Conservation (phyloP, 2,888 invertebrate species). For the Stenurella melanura region DNA sequence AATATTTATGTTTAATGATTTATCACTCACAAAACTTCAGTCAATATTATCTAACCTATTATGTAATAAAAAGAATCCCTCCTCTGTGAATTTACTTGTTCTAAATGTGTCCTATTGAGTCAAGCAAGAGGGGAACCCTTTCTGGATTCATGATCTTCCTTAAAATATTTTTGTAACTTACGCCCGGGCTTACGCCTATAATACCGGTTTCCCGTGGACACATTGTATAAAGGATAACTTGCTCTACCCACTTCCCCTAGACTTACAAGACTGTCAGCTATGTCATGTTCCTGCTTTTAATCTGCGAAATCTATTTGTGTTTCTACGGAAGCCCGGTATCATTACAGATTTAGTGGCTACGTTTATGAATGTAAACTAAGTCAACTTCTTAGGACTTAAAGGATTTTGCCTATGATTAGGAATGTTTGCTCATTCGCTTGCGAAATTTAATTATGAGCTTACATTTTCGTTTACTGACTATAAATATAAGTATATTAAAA, state of each 20-base stretch:
- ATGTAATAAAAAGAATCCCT: too few relatives aligned
- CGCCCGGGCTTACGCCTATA: too few relatives aligned
- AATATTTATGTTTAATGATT: too few relatives aligned
- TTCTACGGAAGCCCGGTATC: slow-evolving; percentile 30
- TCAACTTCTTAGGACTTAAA: slow-evolving; percentile 39
- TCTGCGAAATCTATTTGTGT: slow-evolving; percentile 37
- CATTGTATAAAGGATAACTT: neutral
- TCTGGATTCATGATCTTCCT: too few relatives aligned
- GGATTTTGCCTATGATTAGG: slow-evolving; percentile 35
- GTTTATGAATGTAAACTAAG: slow-evolving; percentile 43
- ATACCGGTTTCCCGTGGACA: too few relatives aligned
- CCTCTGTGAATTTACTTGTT: too few relatives aligned
- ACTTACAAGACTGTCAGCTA: slow-evolving; percentile 15
- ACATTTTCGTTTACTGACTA: slow-evolving; percentile 20
- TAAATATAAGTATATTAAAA: slow-evolving; percentile 12
- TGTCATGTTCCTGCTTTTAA: slow-evolving; percentile 28
- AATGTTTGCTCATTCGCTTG: slow-evolving; percentile 39
- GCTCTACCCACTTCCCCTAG: neutral
- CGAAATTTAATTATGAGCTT: slow-evolving; percentile 42
- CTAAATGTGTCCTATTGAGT: too few relatives aligned
- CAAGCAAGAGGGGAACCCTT: too few relatives aligned
- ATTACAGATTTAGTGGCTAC: slow-evolving; percentile 41
- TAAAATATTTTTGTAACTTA: too few relatives aligned
- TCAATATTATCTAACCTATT: too few relatives aligned
- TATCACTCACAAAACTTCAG: too few relatives aligned